Conservation (phyloP, 2,888 invertebrate genomes). For the Diplolepis rosae region DNA sequence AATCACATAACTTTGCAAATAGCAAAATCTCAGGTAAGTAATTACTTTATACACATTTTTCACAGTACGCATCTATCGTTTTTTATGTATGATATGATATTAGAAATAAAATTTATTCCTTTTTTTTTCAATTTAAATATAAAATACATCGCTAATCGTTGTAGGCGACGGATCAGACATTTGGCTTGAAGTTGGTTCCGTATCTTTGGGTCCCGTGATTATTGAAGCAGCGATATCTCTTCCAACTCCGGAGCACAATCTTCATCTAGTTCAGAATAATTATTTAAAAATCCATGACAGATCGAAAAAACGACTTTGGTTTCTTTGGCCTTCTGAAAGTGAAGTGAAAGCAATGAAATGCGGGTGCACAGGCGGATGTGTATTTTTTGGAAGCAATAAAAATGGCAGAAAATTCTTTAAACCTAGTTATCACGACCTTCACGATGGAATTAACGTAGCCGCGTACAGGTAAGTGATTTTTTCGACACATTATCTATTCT, state of each 20-base stretch:
- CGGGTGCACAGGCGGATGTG: slow-evolving; percentile 96
- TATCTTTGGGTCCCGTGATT: slow-evolving; percentile 91
- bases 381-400: slow-evolving; percentile 94
- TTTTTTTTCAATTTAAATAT: not conserved
- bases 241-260: slow-evolving; percentile 84
- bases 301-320: slow-evolving; percentile 91
- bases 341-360: slow-evolving; percentile 83
- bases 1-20: slow-evolving; percentile 77
- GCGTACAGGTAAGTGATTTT: slow-evolving; percentile 78
- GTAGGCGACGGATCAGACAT: slow-evolving; percentile 77
- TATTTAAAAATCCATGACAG: slow-evolving; percentile 89
- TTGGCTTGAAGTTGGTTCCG: slow-evolving; percentile 95
- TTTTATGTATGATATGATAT: too few species aligned
- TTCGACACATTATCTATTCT: slow-evolving; percentile 40
- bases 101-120: slow-evolving; percentile 4
- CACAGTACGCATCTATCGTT: too few species aligned
- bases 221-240: slow-evolving; percentile 92
- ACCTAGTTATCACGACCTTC: slow-evolving; percentile 85
- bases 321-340: slow-evolving; percentile 88
- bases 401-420: slow-evolving; percentile 93
- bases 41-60: too few species aligned
- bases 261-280: slow-evolving; percentile 87
- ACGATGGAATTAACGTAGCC: slow-evolving; percentile 89
- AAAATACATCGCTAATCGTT: not conserved
- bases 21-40: slow-evolving; percentile 68